phyloP scores from a whole-genome alignment of 2,797 vertebrate species.

The Chelonia mydas region DNA sequence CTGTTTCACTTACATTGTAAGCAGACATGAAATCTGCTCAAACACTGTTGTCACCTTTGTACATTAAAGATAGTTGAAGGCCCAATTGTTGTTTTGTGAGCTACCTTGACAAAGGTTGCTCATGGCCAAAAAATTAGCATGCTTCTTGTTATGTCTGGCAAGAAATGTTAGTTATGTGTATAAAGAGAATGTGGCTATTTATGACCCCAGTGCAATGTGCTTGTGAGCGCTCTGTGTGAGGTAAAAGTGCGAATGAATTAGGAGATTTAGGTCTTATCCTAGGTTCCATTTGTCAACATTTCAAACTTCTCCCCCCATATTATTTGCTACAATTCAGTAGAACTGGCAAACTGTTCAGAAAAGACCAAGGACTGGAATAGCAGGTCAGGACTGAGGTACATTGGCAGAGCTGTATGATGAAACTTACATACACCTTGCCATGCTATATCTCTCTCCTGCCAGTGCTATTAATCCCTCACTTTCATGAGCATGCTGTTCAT shows the following conservation, averaged over 20 bases:
- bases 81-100: neutral
- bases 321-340: neutral
- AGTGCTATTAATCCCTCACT: accelerated
- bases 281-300: neutral
- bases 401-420: slow-evolving; percentile 14
- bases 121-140: neutral
- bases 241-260: neutral
- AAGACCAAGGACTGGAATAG: neutral
- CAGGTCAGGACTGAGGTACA: neutral
- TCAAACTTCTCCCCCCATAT: too few relatives aligned
- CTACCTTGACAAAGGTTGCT: neutral
- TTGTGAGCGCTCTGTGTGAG: neutral
- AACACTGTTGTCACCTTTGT: neutral
- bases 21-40: neutral
- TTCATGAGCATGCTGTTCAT: neutral
- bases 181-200: neutral
- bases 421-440: neutral
- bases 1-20: neutral
- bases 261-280: neutral
- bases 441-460: neutral
- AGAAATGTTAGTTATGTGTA: neutral
- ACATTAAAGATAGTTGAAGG: neutral
- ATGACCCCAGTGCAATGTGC: neutral
- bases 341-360: neutral
- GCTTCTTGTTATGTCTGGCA: neutral